A percentile compares a stretch with the other conserved stretches of the same genome.
Conservation (phyloP, 2,113 vertebrate genomes). For the Gobiocypris rarus region DNA sequence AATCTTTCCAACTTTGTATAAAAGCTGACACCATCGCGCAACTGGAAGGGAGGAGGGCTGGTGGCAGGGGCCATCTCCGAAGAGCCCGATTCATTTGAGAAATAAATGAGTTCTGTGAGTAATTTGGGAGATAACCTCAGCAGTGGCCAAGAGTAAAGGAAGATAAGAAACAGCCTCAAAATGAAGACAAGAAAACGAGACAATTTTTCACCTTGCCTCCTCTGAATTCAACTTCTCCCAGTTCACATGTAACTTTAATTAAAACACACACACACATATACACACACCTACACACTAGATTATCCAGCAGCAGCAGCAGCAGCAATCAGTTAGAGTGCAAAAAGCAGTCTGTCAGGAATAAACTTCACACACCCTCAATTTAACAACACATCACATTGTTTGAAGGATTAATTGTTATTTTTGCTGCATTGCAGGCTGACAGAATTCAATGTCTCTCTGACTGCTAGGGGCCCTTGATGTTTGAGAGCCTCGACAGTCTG, state of each 20-base stretch:
- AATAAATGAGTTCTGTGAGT: slow-evolving; percentile 80
- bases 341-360: slow-evolving; percentile 59
- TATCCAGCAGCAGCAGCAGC: slow-evolving; percentile 64
- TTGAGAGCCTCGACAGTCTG: not conserved
- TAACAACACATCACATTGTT: slow-evolving; percentile 59
- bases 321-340: slow-evolving; percentile 65
- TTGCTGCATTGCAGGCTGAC: slow-evolving; percentile 45
- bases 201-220: slow-evolving; percentile 71
- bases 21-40: slow-evolving; percentile 52
- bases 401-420: slow-evolving; percentile 65
- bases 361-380: slow-evolving; percentile 52
- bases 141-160: slow-evolving; percentile 65
- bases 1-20: slow-evolving; percentile 60
- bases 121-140: slow-evolving; percentile 78
- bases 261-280: slow-evolving; percentile 70
- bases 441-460: slow-evolving; percentile 54
- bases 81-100: slow-evolving; percentile 76
- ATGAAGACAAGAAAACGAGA: slow-evolving; percentile 76
- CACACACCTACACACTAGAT: slow-evolving; percentile 55
- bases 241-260: slow-evolving; percentile 74
- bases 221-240: slow-evolving; percentile 72
- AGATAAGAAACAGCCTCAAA: slow-evolving; percentile 74
- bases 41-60: slow-evolving; percentile 62
- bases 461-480: not conserved
- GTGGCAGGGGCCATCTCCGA: slow-evolving; percentile 56